These are phyloP conservation scores for Cynaeus angustus DNA, from an alignment of 2,888 invertebrate species.

Conservation along the genomic window DNA sequence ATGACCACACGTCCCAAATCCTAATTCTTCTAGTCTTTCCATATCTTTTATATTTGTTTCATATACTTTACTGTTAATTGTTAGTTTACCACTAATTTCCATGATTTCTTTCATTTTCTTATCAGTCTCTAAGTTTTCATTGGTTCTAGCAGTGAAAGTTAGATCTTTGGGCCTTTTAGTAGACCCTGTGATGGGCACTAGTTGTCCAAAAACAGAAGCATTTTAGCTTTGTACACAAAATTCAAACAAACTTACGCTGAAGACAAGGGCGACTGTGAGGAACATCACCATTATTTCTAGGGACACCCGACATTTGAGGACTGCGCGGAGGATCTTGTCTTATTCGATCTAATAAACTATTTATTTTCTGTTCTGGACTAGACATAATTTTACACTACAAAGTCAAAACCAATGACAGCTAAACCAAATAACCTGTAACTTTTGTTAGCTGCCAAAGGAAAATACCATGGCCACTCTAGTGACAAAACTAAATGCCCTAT, in stretches of 20 bases:
- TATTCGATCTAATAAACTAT: slow-evolving; percentile 87
- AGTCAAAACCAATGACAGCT: slow-evolving; percentile 50
- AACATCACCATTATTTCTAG: slow-evolving; percentile 46
- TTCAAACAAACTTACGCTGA: slow-evolving; percentile 29
- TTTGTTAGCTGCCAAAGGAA: slow-evolving; percentile 56
- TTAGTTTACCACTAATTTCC: slow-evolving; percentile 93
- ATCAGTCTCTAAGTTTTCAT: slow-evolving; percentile 80
- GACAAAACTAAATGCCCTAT: slow-evolving; percentile 2
- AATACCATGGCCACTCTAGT: slow-evolving; percentile 47
- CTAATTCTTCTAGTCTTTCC: slow-evolving; percentile 90
- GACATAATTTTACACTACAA: slow-evolving; percentile 73
- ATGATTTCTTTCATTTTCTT: slow-evolving; percentile 92
- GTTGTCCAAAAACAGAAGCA: slow-evolving; percentile 10
- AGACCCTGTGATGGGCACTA: slow-evolving; percentile 15
- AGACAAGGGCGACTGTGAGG: slow-evolving; percentile 40
- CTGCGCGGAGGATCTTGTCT: slow-evolving; percentile 73
- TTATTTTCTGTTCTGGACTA: slow-evolving; percentile 86
- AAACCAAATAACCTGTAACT: slow-evolving; percentile 51
- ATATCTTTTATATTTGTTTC: slow-evolving; percentile 88
- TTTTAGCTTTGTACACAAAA: slow-evolving; percentile 38
- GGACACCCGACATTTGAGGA: slow-evolving; percentile 64
- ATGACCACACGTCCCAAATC: slow-evolving; percentile 97
- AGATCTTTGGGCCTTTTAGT: slow-evolving; percentile 72
- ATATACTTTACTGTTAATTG: slow-evolving; percentile 85
- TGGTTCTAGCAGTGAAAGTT: slow-evolving; percentile 75